Evolutionary conservation across 2,797 vertebrate genomes (phyloP).

Genomic region (Spatula versicolor): DNA sequence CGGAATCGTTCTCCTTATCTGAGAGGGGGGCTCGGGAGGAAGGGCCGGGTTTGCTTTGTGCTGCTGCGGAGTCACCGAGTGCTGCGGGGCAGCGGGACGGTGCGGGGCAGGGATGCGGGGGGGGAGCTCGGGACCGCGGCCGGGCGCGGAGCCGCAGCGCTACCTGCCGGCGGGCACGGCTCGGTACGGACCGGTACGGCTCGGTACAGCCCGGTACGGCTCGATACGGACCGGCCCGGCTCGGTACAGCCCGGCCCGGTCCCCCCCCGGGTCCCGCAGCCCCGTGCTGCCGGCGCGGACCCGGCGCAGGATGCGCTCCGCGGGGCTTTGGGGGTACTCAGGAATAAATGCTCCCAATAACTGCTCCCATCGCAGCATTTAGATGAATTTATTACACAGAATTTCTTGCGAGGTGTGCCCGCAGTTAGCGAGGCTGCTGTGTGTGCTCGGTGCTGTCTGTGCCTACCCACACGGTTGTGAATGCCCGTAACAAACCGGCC

Average conservation of each 20-base stretch:
- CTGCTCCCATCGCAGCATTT: not conserved
- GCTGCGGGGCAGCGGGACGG: fast-evolving
- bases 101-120: not conserved
- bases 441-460: not conserved
- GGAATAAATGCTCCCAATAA: not conserved
- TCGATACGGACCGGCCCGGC: too few species aligned
- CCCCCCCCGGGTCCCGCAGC: too few species aligned
- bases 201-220: too few species aligned
- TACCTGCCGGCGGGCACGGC: too few species aligned
- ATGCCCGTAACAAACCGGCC: not conserved
- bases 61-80: not conserved
- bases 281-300: too few species aligned
- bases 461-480: not conserved
- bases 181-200: too few species aligned
- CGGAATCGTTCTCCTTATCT: not conserved
- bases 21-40: fast-evolving
- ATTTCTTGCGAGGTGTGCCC: not conserved
- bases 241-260: too few species aligned
- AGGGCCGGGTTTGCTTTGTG: not conserved
- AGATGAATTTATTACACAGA: too few species aligned
- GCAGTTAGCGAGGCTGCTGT: fast-evolving
- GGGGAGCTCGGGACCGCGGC: not conserved
- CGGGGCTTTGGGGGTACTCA: too few species aligned
- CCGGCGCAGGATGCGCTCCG: too few species aligned
- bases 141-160: too few species aligned